Evolutionary conservation across 2,113 vertebrate genomes (phyloP), one percentile per base, ranked within the genome.

Genomic region (Misgurnus mizolepis): DNA sequence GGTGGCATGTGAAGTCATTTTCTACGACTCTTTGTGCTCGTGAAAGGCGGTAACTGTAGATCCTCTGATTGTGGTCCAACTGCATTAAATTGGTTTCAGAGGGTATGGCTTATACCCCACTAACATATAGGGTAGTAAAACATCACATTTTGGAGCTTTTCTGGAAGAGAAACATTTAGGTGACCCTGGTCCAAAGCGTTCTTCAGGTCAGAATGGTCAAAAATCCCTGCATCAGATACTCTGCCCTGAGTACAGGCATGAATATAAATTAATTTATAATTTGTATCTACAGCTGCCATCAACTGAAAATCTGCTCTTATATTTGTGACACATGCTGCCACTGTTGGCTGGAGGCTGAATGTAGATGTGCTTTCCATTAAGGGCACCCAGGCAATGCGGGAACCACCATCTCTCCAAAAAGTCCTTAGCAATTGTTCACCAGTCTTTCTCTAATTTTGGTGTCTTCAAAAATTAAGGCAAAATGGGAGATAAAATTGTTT

Each of bases 401-500:
- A 65, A 53, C 4, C 40, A 47, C 15, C 62, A 56, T 45, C 55
- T 77, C 12, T 60, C 53, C n/a, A 43, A 2, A 43, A 61, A 45
- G 15, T 8, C 53, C 18, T 56, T 47, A 8, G 77, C 77, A 15
- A 79, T 34, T 15, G 2, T 7, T 22, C 6, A 3, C 40, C 41
- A 61, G n/a, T 22, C n/a, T 0, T 7, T 10, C 40, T 79, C 67
- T 22, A 53, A 22, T 79, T 39, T 79, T 45, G 66, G n/a, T 70
- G 77, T 61, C 77, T 69, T 12, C 10, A 79, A 34, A 80, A 41
- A 66, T n/a, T 14, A n/a, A n/a, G n/a, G 7, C 14, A 66, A 17
- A 0, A 66, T 6, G 12, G 34, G 12, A 40, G 27, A 64, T 64
- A 22, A 9, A 6, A 47, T 4, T 4, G 10, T 53, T 4, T 53